phyloP scores from a whole-genome alignment of 2,888 invertebrate genomes.

The Drosophila neonasuta region DNA sequence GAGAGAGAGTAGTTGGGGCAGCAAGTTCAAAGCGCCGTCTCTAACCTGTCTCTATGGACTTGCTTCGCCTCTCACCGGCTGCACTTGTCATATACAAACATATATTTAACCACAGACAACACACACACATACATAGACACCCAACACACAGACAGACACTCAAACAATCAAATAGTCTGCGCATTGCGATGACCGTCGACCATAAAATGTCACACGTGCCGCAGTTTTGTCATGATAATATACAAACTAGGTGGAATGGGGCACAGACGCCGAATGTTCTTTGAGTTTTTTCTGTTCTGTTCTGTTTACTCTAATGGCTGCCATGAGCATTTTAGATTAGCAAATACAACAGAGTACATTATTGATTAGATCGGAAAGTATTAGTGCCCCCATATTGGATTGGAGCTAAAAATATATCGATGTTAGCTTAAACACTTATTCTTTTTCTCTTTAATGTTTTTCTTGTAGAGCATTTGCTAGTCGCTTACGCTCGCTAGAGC shows the following conservation, averaged over 20 bases:
- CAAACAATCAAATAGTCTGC: slow-evolving; percentile 4
- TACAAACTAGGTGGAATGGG: background rate
- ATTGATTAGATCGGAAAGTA: background rate
- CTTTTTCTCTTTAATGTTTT: no score
- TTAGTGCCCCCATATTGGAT: background rate
- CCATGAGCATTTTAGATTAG: slow-evolving; percentile 1
- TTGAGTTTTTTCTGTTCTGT: slow-evolving; percentile 20
- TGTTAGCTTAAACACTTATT: no score
- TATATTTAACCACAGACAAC: background rate
- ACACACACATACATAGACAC: background rate
- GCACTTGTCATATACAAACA: slow-evolving; percentile 8
- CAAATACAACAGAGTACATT: background rate
- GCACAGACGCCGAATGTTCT: slow-evolving; percentile 10
- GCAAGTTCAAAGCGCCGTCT: slow-evolving; percentile 29
- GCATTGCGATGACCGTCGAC: slow-evolving; percentile 28
- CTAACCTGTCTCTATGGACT: slow-evolving; percentile 14
- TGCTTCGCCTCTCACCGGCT: slow-evolving; percentile 17
- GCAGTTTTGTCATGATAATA: slow-evolving; percentile 28
- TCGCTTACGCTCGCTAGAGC: background rate
- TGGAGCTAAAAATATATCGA: background rate
- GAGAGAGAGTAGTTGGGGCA: slow-evolving; percentile 10
- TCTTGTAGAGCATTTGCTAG: slow-evolving; percentile 3
- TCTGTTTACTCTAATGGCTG: slow-evolving; percentile 23
- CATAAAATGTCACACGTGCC: slow-evolving; percentile 56
- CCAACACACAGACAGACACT: background rate